Base-by-base conservation (phyloP, 2,797 vertebrate genomes). In the Cephalopachus bancanus region DNA sequence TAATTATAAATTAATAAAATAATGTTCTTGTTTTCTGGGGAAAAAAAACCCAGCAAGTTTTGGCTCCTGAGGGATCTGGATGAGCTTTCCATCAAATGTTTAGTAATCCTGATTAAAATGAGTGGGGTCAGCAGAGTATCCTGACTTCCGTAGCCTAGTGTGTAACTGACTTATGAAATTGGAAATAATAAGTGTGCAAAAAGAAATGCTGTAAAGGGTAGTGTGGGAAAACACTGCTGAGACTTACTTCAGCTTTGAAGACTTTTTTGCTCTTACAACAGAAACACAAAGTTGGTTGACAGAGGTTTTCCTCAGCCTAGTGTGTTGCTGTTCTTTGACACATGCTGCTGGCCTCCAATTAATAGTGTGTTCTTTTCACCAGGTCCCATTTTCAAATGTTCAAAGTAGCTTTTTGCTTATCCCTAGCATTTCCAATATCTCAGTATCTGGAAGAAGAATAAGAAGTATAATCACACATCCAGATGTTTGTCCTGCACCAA, bases 401-500 rank as follows among this genome's bases (percentile, higher is more conserved):
- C 37, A 76, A 93, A 95, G 71, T 94, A 49, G 93, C n/a, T 57
- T 86, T 94, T 96, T 94, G 71, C 49, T 79, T 96, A 59, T 83
- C 44, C 93, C 69, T 84, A 67, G 72, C 37, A 81, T 93, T 96
- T 95, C 37, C 51, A 94, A 24, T 86, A 75, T 62, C 57, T 26
- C 60, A 62, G 80, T 93, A 98, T 97, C 90, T 96, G 85, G 95
- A 94, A 62, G 64, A 96, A 93, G 78, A 93, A 89, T 96, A 71
- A 94, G 93, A 89, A 60, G 37, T 44, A 71, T 95, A 76, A 93
- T 84, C 64, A 83, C 69, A 85, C 51, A 94, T 78, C 96, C 94
- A 97, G 95, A 97, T 96, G 93, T 97, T 92, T 94, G 49, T 90
- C 64, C 75, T 92, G 53, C 78, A 85, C 88, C 71, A 60, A 92